These are phyloP conservation scores for Chaetoderma sp. DNA, from an alignment of 2,888 invertebrate species.

Conservation along the genomic window DNA sequence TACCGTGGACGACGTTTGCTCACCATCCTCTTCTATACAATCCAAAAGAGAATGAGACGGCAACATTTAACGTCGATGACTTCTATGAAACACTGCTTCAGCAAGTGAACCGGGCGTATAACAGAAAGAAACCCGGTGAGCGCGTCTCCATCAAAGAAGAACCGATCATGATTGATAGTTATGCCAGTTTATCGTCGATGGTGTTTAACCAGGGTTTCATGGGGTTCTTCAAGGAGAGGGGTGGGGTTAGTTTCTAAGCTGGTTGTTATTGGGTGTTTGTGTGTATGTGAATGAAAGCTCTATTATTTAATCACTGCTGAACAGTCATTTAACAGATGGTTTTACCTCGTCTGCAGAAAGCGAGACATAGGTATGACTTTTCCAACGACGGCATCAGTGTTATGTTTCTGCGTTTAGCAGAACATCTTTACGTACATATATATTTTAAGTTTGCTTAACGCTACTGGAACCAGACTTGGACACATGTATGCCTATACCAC, in stretches of 20 bases:
- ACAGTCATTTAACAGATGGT: too few relatives aligned
- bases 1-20: constrained; percentile 83
- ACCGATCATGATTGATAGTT: constrained; percentile 81
- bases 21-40: constrained; percentile 78
- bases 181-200: constrained; percentile 82
- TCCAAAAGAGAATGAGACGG: constrained; percentile 64
- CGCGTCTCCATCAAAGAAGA: constrained; percentile 56
- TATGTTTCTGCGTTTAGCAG: too few relatives aligned
- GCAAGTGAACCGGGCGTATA: constrained; percentile 48
- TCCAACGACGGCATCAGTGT: too few relatives aligned
- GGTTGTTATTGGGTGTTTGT: not conserved
- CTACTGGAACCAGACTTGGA: too few relatives aligned
- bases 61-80: constrained; percentile 69
- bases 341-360: too few relatives aligned
- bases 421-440: too few relatives aligned
- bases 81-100: constrained; percentile 66
- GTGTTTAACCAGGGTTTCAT: constrained; percentile 84
- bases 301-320: too few relatives aligned
- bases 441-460: too few relatives aligned
- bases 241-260: constrained; percentile 78
- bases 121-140: constrained; percentile 50
- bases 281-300: too few relatives aligned
- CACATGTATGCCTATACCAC: too few relatives aligned
- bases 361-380: too few relatives aligned
- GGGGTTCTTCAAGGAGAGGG: constrained; percentile 88